A percentile compares a stretch with the other conserved stretches of the same genome.
Evolutionary conservation across 2,888 invertebrate genomes (phyloP).

Genomic region (Taphrorychus bicolor): DNA sequence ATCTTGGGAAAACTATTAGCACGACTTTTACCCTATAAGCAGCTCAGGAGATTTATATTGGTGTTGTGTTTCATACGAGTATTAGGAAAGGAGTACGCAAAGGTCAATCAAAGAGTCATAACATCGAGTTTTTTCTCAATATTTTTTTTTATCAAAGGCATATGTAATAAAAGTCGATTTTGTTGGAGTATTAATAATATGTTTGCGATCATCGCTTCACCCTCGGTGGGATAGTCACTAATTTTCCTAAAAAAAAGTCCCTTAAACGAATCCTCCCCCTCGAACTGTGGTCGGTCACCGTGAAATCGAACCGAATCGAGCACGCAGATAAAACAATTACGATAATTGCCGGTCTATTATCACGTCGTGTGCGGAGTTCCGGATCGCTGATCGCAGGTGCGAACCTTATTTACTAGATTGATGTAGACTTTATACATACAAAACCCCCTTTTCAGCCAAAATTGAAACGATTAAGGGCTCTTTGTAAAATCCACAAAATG

Average conservation of each 20-base stretch:
- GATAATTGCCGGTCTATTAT: conserved; percentile 51
- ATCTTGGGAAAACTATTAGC: conserved; percentile 41
- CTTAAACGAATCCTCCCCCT: conserved; percentile 5
- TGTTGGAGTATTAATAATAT: too few species aligned
- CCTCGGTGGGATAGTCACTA: background rate
- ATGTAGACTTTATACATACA: conserved; percentile 13
- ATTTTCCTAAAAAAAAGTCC: background rate
- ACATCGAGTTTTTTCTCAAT: too few species aligned
- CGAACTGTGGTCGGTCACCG: conserved; percentile 31
- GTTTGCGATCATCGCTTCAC: too few species aligned
- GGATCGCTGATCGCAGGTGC: conserved; percentile 50
- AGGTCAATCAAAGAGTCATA: too few species aligned
- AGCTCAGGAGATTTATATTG: background rate
- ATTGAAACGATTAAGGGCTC: too few species aligned
- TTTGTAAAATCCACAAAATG: too few species aligned
- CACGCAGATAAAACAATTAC: conserved; percentile 48
- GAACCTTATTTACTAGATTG: conserved; percentile 11
- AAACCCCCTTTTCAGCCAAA: conserved; percentile 4
- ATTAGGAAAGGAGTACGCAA: too few species aligned
- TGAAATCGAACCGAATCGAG: conserved; percentile 42
- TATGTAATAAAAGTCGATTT: too few species aligned
- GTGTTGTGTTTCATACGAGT: too few species aligned
- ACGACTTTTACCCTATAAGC: conserved; percentile 1
- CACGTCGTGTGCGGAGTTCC: conserved; percentile 48
- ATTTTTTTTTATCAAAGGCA: too few species aligned